These are phyloP conservation scores for Barbus barbus DNA, from an alignment of 2,113 vertebrate species.

Conservation along the genomic window DNA sequence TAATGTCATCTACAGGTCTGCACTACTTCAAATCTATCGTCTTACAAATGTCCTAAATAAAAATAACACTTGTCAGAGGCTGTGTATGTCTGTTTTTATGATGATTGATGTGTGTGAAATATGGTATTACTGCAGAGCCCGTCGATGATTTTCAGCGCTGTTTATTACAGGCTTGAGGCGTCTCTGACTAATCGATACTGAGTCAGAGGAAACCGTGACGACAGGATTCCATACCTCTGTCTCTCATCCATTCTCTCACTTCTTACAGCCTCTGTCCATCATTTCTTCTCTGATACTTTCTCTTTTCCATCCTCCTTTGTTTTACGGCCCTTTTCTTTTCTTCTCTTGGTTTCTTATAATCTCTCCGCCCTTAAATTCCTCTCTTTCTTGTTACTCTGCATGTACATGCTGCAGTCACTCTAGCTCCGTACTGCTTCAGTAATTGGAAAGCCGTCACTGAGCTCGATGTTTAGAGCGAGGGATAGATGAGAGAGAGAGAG, in stretches of 20 bases:
- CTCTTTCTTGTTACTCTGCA: slow-evolving; percentile 39
- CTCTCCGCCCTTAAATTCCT: slow-evolving; percentile 23
- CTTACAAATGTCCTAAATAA: slow-evolving; percentile 17
- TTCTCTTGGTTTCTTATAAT: not conserved
- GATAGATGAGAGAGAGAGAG: slow-evolving; percentile 36
- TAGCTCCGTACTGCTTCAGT: slow-evolving; percentile 66
- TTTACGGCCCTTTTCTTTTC: not conserved
- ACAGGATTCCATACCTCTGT: slow-evolving; percentile 24
- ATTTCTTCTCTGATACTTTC: too few species aligned
- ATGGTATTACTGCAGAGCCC: slow-evolving; percentile 36
- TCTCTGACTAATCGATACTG: slow-evolving; percentile 45
- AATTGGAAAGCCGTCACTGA: slow-evolving; percentile 78
- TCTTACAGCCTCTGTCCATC: not conserved
- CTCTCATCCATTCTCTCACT: slow-evolving; percentile 20
- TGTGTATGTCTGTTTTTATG: slow-evolving; percentile 27
- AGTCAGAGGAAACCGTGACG: slow-evolving; percentile 48
- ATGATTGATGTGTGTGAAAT: slow-evolving; percentile 39
- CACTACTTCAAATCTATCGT: slow-evolving; percentile 7
- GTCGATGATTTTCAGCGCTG: slow-evolving; percentile 42
- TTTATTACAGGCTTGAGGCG: slow-evolving; percentile 40
- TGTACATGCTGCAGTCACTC: slow-evolving; percentile 74
- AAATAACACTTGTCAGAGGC: slow-evolving; percentile 29
- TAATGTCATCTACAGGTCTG: not conserved
- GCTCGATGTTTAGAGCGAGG: slow-evolving; percentile 62
- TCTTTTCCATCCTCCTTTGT: too few species aligned